These are phyloP conservation scores for Radopholus similis DNA, from an alignment of 1,140 invertebrate genomes.

Conservation along the genomic window DNA sequence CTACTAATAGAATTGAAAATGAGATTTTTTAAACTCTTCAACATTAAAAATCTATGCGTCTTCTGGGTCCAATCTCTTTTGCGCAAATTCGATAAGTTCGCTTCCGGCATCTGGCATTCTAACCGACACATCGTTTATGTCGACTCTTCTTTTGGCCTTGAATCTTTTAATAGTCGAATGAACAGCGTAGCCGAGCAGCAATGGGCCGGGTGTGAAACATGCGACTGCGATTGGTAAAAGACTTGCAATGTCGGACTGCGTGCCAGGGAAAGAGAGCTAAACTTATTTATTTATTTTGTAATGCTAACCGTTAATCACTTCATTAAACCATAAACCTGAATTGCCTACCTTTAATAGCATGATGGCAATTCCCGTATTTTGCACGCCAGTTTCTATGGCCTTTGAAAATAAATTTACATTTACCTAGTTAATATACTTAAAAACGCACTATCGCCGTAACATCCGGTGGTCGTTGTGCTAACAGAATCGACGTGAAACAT, in stretches of 20 bases:
- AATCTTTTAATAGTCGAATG: constrained; percentile 47
- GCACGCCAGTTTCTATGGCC: constrained; percentile 84
- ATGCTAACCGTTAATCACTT: not conserved
- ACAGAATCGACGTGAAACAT: constrained; percentile 60
- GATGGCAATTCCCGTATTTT: constrained; percentile 88
- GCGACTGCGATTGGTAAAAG: constrained; percentile 81
- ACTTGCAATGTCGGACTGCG: constrained; percentile 62
- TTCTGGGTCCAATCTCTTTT: no score
- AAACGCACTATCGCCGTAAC: constrained; percentile 70
- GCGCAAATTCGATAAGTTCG: no score
- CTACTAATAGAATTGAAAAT: no score
- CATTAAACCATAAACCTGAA: not conserved
- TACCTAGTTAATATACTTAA: not conserved
- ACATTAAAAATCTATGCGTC: no score
- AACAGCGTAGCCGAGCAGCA: constrained; percentile 63
- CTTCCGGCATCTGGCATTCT: no score
- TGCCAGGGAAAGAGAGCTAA: constrained; percentile 61
- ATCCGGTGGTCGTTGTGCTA: constrained; percentile 61
- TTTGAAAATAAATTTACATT: not conserved
- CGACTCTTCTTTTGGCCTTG: no score
- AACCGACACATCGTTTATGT: no score
- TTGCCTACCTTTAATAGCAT: constrained; percentile 69
- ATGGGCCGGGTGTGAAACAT: constrained; percentile 85
- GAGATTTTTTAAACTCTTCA: no score
- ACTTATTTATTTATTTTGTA: no score